These are phyloP conservation scores for Tricholauxania praeusta DNA, from an alignment of 2,888 invertebrate species.

Conservation along the genomic window DNA sequence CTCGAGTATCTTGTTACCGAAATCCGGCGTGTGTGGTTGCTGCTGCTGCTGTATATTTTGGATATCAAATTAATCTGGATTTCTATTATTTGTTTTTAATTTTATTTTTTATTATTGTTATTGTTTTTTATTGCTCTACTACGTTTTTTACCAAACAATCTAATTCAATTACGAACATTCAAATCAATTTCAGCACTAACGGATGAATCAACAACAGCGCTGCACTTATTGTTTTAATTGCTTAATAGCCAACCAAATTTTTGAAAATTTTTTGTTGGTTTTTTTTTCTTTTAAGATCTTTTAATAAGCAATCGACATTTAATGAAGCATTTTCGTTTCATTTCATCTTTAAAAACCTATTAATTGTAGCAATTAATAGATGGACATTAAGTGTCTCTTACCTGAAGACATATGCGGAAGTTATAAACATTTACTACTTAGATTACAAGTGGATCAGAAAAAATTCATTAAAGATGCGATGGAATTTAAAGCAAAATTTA, in stretches of 20 bases:
- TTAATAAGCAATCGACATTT: conserved; percentile 16
- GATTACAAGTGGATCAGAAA: no score
- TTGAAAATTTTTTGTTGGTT: conserved; percentile 5
- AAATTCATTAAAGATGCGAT: no score
- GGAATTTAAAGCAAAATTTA: no score
- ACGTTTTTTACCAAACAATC: neutral
- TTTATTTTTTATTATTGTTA: neutral
- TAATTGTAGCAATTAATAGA: no score
- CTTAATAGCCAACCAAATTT: neutral
- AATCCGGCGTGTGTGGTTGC: conserved; percentile 6
- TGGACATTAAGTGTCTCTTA: no score
- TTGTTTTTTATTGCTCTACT: neutral
- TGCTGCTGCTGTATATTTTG: neutral
- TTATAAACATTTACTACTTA: no score
- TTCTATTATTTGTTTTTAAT: conserved; percentile 10
- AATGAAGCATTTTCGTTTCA: neutral
- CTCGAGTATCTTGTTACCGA: neutral
- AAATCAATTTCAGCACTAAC: no score
- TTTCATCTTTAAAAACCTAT: no score
- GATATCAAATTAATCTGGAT: neutral
- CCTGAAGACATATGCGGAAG: no score
- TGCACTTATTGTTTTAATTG: neutral
- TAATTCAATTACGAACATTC: neutral
- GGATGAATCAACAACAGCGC: neutral
- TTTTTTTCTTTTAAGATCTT: neutral